Evolutionary conservation across 1,140 invertebrate genomes (phyloP).

Genomic region (Cataglyphis hispanica): DNA sequence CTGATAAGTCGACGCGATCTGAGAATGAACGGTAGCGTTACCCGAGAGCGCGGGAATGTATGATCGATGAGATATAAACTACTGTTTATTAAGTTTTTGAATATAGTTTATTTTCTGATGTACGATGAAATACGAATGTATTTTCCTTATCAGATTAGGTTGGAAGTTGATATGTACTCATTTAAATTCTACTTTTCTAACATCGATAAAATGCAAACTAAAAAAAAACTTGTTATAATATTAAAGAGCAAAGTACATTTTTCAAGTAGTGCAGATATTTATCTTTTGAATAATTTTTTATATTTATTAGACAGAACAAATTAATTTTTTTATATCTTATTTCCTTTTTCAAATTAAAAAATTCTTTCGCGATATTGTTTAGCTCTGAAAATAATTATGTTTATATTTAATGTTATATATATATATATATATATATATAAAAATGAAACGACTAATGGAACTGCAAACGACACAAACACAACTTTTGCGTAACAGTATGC

Average conservation of each 20-base stretch:
- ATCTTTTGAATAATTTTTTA: neutral
- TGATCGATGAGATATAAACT: constrained; percentile 14
- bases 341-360: neutral
- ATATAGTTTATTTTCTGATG: neutral
- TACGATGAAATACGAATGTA: too few relatives aligned
- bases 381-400: neutral
- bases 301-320: neutral
- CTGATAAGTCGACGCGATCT: constrained; percentile 55
- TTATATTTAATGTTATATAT: too few relatives aligned
- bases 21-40: constrained; percentile 10
- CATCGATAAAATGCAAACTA: neutral
- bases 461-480: neutral
- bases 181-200: neutral
- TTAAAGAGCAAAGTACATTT: neutral
- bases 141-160: neutral
- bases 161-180: neutral
- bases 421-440: too few relatives aligned
- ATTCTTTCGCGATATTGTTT: neutral
- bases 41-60: neutral
- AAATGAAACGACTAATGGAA: neutral
- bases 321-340: neutral
- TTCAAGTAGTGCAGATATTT: neutral
- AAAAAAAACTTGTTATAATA: neutral
- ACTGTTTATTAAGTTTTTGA: neutral
- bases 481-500: constrained; percentile 21